Percentiles rank a stretch among this genome's conserved stretches.
Conservation (phyloP, 2,113 vertebrate genomes). For the Gymnorhina tibicen region DNA sequence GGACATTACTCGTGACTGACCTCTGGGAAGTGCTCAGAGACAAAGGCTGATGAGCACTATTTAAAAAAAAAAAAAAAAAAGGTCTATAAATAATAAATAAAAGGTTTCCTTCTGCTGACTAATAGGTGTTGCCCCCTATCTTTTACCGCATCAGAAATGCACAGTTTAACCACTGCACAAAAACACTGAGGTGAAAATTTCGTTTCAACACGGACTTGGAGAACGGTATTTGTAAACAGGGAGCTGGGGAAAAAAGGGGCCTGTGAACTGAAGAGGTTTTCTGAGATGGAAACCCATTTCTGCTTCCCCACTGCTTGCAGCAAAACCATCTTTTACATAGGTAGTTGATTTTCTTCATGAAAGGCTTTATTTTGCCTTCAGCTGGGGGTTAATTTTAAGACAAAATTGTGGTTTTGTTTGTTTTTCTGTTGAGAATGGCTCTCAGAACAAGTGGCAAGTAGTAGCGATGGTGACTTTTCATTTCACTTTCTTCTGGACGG, state of each 20-base stretch:
- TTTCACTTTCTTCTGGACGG: conserved; percentile 6
- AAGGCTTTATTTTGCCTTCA: background rate
- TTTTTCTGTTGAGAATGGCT: background rate
- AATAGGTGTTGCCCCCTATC: background rate
- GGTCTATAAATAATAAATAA: background rate
- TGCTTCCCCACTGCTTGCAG: background rate
- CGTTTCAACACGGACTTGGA: background rate
- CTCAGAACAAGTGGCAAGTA: background rate
- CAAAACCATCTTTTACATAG: background rate
- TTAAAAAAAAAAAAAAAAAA: background rate
- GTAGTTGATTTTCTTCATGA: background rate
- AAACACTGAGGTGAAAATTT: background rate
- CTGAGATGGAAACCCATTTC: background rate
- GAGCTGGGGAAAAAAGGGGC: background rate
- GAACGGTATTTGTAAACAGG: background rate
- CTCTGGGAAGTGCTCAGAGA: background rate
- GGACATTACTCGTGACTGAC: background rate
- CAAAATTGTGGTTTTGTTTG: background rate
- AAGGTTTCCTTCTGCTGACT: background rate
- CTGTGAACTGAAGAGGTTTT: background rate
- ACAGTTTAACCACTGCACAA: background rate
- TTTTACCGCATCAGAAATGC: background rate
- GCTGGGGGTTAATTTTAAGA: background rate
- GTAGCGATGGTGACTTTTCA: conserved; percentile 1
- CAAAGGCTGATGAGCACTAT: background rate